These are phyloP conservation scores for Urophycis tenuis DNA, from an alignment of 2,797 vertebrate genomes.

Conservation along the genomic window DNA sequence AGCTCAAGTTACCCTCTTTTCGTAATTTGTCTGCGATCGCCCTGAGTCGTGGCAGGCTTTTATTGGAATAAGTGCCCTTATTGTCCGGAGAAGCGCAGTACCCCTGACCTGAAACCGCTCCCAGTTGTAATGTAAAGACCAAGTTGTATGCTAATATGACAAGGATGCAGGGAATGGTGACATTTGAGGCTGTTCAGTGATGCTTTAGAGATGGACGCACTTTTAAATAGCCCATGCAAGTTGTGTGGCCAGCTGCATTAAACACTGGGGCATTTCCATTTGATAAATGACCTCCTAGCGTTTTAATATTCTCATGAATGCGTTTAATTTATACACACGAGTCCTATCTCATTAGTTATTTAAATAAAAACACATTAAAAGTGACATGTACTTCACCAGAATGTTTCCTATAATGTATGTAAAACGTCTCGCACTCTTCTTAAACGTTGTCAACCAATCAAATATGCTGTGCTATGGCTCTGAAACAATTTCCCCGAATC, in stretches of 20 bases:
- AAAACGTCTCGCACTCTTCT: background rate
- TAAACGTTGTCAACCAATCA: background rate
- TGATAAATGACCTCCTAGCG: background rate
- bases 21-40: background rate
- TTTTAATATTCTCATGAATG: background rate
- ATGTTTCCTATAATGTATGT: background rate
- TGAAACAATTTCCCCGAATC: conserved; percentile 22
- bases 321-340: background rate
- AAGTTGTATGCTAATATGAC: background rate
- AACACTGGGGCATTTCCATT: background rate
- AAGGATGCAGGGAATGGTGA: background rate
- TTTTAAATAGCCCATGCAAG: background rate
- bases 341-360: background rate
- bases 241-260: background rate
- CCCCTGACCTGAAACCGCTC: background rate
- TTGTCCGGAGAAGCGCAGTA: background rate
- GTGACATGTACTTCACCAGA: background rate
- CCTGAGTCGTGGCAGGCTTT: background rate
- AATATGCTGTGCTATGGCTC: background rate
- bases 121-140: background rate
- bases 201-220: background rate
- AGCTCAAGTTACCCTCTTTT: background rate
- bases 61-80: background rate
- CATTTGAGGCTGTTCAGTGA: background rate
- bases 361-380: background rate